Percentiles rank a stretch among this genome's conserved stretches.
Evolutionary conservation across 2,113 vertebrate species (phyloP).

Genomic region (Leptocoma aspasia): DNA sequence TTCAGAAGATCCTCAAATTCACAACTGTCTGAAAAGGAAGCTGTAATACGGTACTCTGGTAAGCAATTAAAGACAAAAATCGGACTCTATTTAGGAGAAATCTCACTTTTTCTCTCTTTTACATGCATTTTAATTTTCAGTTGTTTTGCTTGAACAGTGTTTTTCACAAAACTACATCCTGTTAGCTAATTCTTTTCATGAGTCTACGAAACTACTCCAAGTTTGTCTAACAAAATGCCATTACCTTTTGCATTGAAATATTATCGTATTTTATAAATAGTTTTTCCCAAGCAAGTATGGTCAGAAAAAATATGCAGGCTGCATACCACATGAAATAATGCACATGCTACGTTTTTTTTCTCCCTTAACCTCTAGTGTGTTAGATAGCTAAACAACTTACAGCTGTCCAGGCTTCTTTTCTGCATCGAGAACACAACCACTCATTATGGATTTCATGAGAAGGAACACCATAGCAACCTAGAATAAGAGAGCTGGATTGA

Average conservation of each 20-base stretch:
- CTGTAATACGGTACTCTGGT: neutral
- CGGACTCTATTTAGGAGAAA: neutral
- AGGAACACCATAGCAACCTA: constrained; percentile 94
- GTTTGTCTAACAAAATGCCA: neutral
- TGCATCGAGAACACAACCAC: constrained; percentile 92
- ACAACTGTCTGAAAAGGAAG: neutral
- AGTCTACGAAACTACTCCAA: neutral
- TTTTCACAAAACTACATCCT: neutral
- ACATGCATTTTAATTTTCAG: neutral
- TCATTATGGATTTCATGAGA: constrained; percentile 77
- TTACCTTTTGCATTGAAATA: neutral
- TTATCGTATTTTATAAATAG: neutral
- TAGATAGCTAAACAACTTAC: constrained; percentile 76
- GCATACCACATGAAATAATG: neutral
- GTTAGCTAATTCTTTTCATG: neutral
- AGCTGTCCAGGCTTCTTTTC: constrained; percentile 81
- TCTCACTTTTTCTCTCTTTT: neutral
- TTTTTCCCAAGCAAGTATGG: neutral
- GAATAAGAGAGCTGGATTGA: constrained; percentile 42
- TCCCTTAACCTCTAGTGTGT: neutral
- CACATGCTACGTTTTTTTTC: too few species aligned
- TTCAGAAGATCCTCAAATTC: neutral
- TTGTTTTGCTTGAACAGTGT: neutral
- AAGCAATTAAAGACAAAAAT: neutral
- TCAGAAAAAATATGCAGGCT: neutral